These are phyloP conservation scores for Forbesichthys agassizii DNA, from an alignment of 2,113 vertebrate genomes.

Conservation along the genomic window DNA sequence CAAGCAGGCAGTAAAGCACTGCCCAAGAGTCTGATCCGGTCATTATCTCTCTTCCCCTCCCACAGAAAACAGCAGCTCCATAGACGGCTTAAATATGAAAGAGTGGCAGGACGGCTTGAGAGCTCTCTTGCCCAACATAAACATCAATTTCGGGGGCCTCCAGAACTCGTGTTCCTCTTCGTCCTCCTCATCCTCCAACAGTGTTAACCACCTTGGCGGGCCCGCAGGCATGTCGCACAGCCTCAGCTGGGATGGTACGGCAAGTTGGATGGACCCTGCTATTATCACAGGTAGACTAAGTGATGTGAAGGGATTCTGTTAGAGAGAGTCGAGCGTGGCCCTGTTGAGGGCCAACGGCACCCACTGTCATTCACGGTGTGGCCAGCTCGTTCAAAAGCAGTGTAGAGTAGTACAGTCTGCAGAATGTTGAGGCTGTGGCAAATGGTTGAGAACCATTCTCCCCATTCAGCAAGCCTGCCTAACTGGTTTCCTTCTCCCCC, in stretches of 20 bases:
- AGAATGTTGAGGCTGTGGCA: no score
- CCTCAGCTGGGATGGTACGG: constrained; percentile 95
- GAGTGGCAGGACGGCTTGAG: constrained; percentile 99
- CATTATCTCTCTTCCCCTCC: constrained; percentile 70
- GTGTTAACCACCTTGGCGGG: constrained; percentile 95
- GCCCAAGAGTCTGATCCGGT: not conserved
- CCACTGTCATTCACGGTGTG: no score
- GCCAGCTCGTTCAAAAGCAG: no score
- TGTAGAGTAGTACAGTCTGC: no score
- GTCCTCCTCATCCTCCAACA: constrained; percentile 91
- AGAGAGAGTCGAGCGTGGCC: not conserved
- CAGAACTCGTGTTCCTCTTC: constrained; percentile 87
- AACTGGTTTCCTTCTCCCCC: not conserved
- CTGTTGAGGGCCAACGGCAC: no score
- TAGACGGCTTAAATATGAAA: constrained; percentile 99
- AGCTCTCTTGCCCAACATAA: constrained; percentile 99
- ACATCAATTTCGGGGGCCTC: constrained; percentile 99
- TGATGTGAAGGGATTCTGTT: not conserved
- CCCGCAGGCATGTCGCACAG: constrained; percentile 89
- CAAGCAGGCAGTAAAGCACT: constrained; percentile 28
- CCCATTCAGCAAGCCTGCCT: not conserved
- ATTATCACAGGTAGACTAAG: constrained; percentile 95
- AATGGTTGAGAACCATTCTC: no score
- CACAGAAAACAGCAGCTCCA: constrained; percentile 96
- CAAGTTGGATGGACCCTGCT: constrained; percentile 99